Evolutionary conservation across 2,113 vertebrate genomes (phyloP).

Genomic region (Tyto alba): DNA sequence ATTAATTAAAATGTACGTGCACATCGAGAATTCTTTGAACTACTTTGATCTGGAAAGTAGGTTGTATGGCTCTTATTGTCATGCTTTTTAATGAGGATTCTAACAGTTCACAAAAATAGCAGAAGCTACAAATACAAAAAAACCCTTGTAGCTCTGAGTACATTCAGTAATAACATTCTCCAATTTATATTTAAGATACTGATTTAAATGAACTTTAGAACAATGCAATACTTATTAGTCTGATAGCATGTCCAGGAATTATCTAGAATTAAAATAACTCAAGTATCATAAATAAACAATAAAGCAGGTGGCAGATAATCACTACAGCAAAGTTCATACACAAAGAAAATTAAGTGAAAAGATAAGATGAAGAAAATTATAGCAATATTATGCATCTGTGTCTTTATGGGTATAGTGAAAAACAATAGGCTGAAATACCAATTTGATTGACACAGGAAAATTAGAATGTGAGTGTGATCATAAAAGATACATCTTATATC

Average conservation of each 20-base stretch:
- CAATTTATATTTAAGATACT: neutral
- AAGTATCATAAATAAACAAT: neutral
- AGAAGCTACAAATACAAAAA: neutral
- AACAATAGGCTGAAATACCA: neutral
- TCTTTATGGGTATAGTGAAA: neutral
- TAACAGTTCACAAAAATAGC: neutral
- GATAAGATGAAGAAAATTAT: neutral
- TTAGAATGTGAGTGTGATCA: neutral
- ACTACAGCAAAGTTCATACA: neutral
- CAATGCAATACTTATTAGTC: neutral
- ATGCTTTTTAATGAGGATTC: neutral
- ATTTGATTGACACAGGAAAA: conserved; percentile 21
- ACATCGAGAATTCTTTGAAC: neutral
- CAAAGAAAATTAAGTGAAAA: neutral
- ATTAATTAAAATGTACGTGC: neutral
- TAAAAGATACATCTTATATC: neutral
- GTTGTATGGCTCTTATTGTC: neutral
- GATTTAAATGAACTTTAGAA: neutral
- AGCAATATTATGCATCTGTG: neutral
- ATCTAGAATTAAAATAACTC: neutral
- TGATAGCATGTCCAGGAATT: neutral
- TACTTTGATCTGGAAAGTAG: conserved; percentile 16
- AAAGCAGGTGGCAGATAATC: neutral
- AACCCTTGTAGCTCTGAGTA: neutral
- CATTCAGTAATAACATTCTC: neutral